Evolutionary conservation across 2,113 vertebrate species (phyloP).

Genomic region (Petrocephalus microphthalmus): DNA sequence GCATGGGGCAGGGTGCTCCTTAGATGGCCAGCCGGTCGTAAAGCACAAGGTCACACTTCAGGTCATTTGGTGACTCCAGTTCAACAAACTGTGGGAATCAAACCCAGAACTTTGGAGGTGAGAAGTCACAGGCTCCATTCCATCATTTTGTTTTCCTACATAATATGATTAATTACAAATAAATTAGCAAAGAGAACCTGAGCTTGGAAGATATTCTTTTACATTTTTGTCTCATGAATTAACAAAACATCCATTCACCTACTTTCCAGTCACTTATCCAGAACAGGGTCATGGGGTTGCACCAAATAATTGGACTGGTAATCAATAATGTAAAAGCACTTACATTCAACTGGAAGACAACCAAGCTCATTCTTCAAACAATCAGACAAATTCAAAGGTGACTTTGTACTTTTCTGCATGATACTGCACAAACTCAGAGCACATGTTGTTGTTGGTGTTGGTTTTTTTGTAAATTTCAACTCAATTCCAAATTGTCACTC

Average conservation of each 20-base stretch:
- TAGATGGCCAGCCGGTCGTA: not conserved
- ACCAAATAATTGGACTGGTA: not conserved
- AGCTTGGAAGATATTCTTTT: not conserved
- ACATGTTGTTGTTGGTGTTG: too few species aligned
- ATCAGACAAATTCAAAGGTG: constrained; percentile 1
- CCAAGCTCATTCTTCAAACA: too few species aligned
- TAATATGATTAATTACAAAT: not conserved
- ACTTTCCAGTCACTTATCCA: not conserved
- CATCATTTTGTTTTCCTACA: not conserved
- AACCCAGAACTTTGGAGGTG: not conserved
- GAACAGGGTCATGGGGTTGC: not conserved
- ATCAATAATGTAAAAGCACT: not conserved
- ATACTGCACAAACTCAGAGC: not conserved
- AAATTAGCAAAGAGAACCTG: not conserved
- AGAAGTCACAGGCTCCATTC: not conserved
- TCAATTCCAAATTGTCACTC: not conserved
- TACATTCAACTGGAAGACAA: not conserved
- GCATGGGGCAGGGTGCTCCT: not conserved
- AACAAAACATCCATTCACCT: not conserved
- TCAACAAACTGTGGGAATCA: not conserved
- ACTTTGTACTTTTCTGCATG: not conserved
- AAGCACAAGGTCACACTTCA: not conserved
- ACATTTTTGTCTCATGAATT: not conserved
- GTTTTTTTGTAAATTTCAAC: not conserved
- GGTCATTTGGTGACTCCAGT: not conserved